phyloP scores from a whole-genome alignment of 2,113 vertebrate species.

The Muscicapa adusta region DNA sequence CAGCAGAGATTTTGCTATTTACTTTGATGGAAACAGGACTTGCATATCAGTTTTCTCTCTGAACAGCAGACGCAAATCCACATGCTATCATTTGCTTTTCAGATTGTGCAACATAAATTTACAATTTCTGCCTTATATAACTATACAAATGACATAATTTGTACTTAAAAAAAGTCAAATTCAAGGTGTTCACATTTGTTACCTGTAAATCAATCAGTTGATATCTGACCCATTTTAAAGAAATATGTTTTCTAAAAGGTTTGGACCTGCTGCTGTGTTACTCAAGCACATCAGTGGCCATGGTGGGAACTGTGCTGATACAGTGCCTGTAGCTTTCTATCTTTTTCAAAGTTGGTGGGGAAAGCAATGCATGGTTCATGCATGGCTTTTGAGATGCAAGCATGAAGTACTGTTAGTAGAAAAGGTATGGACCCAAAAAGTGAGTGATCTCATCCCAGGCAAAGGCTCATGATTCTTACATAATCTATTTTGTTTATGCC shows the following conservation, averaged over 20 bases:
- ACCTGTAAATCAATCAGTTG: background rate
- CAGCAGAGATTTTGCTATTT: slow-evolving; percentile 1
- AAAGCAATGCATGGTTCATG: background rate
- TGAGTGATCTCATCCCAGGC: background rate
- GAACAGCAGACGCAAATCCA: background rate
- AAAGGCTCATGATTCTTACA: background rate
- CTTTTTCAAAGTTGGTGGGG: background rate
- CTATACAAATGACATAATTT: background rate
- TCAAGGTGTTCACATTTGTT: background rate
- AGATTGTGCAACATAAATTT: background rate
- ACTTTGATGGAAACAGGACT: background rate
- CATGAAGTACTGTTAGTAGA: background rate
- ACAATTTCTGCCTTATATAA: background rate
- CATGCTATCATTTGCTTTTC: background rate
- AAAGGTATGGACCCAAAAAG: background rate
- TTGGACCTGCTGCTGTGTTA: background rate
- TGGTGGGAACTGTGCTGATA: background rate
- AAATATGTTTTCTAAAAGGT: background rate
- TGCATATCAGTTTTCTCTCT: background rate
- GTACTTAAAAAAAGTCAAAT: background rate
- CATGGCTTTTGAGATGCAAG: background rate
- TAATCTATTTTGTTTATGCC: slow-evolving; percentile 8
- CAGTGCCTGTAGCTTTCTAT: background rate
- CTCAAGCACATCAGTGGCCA: background rate
- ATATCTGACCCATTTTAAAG: background rate